These are phyloP conservation scores for Hymenochirus boettgeri DNA, from an alignment of 2,113 vertebrate species.

Conservation along the genomic window DNA sequence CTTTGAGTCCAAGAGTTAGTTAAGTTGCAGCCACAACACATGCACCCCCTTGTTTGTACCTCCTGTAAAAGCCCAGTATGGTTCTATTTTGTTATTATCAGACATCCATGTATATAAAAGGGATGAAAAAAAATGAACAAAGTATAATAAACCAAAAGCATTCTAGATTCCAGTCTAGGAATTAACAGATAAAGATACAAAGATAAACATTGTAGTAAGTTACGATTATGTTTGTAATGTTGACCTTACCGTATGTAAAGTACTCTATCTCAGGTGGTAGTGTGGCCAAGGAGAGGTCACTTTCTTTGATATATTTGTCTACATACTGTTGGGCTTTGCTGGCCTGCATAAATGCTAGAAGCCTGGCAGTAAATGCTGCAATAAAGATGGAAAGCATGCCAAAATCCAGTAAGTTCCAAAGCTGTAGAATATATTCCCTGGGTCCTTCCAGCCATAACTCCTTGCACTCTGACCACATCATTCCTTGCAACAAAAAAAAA, in stretches of 20 bases:
- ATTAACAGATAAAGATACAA: too few species aligned
- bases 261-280: slow-evolving; percentile 82
- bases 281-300: slow-evolving; percentile 70
- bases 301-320: slow-evolving; percentile 71
- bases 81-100: too few species aligned
- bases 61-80: too few species aligned
- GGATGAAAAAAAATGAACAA: too few species aligned
- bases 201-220: too few species aligned
- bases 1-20: too few species aligned
- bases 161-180: too few species aligned
- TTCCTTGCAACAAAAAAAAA: slow-evolving; percentile 60
- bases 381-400: slow-evolving; percentile 89
- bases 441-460: slow-evolving; percentile 84
- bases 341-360: slow-evolving; percentile 79
- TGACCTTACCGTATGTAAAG: slow-evolving; percentile 76
- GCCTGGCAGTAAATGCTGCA: slow-evolving; percentile 78
- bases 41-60: too few species aligned
- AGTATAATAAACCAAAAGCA: too few species aligned
- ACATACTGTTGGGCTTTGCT: slow-evolving; percentile 82
- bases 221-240: neutral
- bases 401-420: slow-evolving; percentile 85
- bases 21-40: too few species aligned
- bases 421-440: slow-evolving; percentile 77
- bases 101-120: too few species aligned
- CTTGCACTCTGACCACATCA: slow-evolving; percentile 92